phyloP scores from a whole-genome alignment of 1,140 invertebrate species.

The Mesaphorura yosii region DNA sequence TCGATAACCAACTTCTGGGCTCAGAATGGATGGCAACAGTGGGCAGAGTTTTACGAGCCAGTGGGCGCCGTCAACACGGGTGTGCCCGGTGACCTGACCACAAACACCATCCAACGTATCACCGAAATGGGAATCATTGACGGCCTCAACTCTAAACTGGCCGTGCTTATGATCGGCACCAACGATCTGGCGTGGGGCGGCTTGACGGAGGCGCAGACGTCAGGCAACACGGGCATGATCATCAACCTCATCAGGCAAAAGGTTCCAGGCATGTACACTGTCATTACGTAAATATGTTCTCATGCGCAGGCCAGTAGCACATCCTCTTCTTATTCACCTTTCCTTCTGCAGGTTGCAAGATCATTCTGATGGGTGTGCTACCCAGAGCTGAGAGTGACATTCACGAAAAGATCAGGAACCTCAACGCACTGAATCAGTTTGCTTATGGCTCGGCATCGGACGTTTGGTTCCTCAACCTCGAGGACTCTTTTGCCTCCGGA shows the following conservation, averaged over 20 bases:
- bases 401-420: background rate
- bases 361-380: background rate
- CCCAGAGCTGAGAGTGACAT: background rate
- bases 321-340: too few relatives aligned
- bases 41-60: background rate
- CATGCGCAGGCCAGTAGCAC: too few relatives aligned
- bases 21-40: background rate
- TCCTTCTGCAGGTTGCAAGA: background rate
- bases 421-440: background rate
- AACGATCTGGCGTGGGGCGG: background rate
- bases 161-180: background rate
- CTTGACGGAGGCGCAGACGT: background rate
- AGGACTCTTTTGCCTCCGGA: background rate
- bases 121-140: background rate
- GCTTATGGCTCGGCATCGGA: background rate
- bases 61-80: background rate
- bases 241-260: background rate
- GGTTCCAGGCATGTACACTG: too few relatives aligned
- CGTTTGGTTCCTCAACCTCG: background rate
- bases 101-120: background rate
- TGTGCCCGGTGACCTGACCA: background rate
- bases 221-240: background rate
- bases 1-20: too few relatives aligned
- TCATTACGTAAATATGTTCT: too few relatives aligned
- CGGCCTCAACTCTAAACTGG: background rate